Base-by-base conservation (phyloP, 2,797 vertebrate species). In the Potorous gilbertii region DNA sequence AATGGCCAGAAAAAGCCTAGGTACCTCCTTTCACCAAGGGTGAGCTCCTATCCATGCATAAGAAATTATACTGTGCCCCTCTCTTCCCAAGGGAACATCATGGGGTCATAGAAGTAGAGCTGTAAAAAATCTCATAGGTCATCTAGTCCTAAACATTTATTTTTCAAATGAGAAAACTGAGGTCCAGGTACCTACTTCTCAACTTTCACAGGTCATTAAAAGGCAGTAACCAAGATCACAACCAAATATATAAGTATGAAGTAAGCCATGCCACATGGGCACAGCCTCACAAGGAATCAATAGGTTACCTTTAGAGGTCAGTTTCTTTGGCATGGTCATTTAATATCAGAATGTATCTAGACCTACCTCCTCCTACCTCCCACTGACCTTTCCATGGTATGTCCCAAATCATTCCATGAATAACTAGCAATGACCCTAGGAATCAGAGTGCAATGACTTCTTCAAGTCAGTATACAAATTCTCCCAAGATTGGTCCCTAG, bases 401-500 rank as follows among this genome's bases (percentile, higher is more conserved):
- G 8, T 24, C 29, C 74, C 21, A 81, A 40, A 24, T 81, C 3
- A 3, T 24, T 46, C 40, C 21, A 46, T 10, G 21, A 81, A 91
- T 21, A 93, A 81, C 9, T 54, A 62, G 59, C 16, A 54, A n/a
- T 81, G n/a, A 81, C 34, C 34, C 40, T 55, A 34, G 21, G 92
- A 31, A 46, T 34, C 92, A 81, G 54, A 81, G 92, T 31, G 5
- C 46, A 74, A 57, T 21, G 27, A 52, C 56, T 8, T 12, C n/a
- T 52, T 54, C 24, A 29, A 54, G 27, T 6, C 40, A 56, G n/a
- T 81, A 13, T 46, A 21, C 18, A 81, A 46, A 27, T 81, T 81
- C 9, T 46, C 21, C n/a, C 74, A 81, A 81, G 74, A 46, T 9
- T 81, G 28, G 27, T 92, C 66, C 81, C 93, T 96, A 93, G 93